A percentile compares a stretch with the other conserved stretches of the same genome.
Evolutionary conservation across 2,888 invertebrate species (phyloP).

Genomic region (Noctua pronuba): DNA sequence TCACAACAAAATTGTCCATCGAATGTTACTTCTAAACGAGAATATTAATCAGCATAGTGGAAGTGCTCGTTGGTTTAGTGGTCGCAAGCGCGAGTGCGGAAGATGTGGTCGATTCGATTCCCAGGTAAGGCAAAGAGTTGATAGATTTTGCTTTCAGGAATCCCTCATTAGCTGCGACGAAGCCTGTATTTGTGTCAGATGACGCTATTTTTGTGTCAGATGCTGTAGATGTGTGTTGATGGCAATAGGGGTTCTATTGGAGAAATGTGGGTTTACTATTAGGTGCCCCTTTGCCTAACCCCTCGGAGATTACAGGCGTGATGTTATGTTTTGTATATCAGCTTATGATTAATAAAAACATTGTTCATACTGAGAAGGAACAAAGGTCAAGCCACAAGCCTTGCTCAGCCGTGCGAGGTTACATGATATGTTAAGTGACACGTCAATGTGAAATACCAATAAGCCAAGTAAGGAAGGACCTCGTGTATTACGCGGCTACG

Average conservation of each 20-base stretch:
- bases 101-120: not conserved
- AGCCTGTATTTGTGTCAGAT: too few species aligned
- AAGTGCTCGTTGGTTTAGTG: not conserved
- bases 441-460: not conserved
- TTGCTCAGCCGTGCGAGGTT: not conserved
- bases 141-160: too few species aligned
- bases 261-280: too few species aligned
- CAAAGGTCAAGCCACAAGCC: not conserved
- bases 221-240: too few species aligned
- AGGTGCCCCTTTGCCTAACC: too few species aligned
- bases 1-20: not conserved
- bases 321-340: too few species aligned
- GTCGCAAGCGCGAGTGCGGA: too few species aligned
- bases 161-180: not conserved
- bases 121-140: not conserved
- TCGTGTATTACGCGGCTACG: not conserved
- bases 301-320: too few species aligned
- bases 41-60: not conserved
- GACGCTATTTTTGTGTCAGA: too few species aligned
- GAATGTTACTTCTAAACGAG: not conserved
- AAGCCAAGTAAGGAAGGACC: not conserved
- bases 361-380: not conserved
- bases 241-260: not conserved
- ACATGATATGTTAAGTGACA: not conserved
- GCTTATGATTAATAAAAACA: not conserved